These are phyloP conservation scores for Indicator maculatus DNA, from an alignment of 2,113 vertebrate genomes.

Conservation along the genomic window DNA sequence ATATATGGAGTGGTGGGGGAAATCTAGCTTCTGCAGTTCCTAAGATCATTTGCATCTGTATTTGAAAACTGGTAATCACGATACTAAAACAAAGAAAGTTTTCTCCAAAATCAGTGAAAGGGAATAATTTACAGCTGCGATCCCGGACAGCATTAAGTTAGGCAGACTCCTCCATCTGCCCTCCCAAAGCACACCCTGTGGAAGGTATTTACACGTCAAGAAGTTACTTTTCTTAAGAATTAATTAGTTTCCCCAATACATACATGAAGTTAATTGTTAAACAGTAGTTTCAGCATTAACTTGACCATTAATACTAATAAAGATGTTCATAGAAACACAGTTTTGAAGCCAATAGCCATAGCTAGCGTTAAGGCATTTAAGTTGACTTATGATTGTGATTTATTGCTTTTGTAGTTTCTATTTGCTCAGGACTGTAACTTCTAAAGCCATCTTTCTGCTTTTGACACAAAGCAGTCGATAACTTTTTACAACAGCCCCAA, in stretches of 20 bases:
- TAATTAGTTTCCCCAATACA: slow-evolving; percentile 29
- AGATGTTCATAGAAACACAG: slow-evolving; percentile 55
- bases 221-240: slow-evolving; percentile 68
- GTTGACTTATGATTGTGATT: slow-evolving; percentile 83
- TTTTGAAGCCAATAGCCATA: slow-evolving; percentile 51
- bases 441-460: slow-evolving; percentile 70
- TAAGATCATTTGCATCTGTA: background rate
- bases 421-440: slow-evolving; percentile 69
- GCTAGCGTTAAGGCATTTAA: slow-evolving; percentile 70
- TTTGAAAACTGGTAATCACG: background rate
- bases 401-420: slow-evolving; percentile 78
- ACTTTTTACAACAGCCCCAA: slow-evolving; percentile 51
- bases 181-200: background rate
- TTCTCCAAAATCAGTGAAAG: background rate
- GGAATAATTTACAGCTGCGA: slow-evolving; percentile 24
- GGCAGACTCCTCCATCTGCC: background rate
- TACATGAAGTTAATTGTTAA: slow-evolving; percentile 74
- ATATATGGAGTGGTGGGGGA: background rate
- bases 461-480: slow-evolving; percentile 62
- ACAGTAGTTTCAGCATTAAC: slow-evolving; percentile 76
- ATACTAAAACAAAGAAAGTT: background rate
- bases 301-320: slow-evolving; percentile 66
- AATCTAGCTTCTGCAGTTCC: background rate
- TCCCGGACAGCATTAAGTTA: background rate
- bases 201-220: slow-evolving; percentile 45